phyloP scores from a whole-genome alignment of 2,797 vertebrate genomes.

The Caiman crocodilus region DNA sequence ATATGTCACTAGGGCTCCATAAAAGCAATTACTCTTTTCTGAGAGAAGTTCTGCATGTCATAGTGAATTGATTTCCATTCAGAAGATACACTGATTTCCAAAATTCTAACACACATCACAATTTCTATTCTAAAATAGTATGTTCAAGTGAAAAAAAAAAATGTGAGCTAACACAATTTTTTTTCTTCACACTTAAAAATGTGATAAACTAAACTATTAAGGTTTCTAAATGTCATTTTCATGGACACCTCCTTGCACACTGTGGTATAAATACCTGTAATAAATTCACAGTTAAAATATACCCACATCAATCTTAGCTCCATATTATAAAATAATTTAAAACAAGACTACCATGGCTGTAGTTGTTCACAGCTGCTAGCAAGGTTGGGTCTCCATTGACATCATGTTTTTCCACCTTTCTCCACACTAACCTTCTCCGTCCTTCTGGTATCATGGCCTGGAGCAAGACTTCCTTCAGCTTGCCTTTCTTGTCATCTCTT shows the following conservation, averaged over 20 bases:
- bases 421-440: not conserved
- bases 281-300: not conserved
- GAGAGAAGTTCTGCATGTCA: not conserved
- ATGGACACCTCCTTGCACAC: not conserved
- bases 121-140: not conserved
- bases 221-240: not conserved
- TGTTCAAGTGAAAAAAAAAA: not conserved
- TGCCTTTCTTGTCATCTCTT: not conserved
- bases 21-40: not conserved
- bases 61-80: not conserved
- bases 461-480: not conserved
- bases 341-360: not conserved
- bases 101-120: not conserved
- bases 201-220: not conserved
- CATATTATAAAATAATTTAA: not conserved
- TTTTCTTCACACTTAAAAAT: not conserved
- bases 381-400: not conserved
- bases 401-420: not conserved
- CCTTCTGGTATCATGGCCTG: no score
- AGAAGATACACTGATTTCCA: not conserved
- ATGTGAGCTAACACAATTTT: not conserved
- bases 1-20: not conserved
- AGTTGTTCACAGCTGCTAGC: not conserved
- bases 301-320: not conserved
- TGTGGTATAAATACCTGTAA: not conserved